These are phyloP conservation scores for Gasterosteus aculeatus DNA, from an alignment of 2,113 vertebrate genomes.

Conservation along the genomic window DNA sequence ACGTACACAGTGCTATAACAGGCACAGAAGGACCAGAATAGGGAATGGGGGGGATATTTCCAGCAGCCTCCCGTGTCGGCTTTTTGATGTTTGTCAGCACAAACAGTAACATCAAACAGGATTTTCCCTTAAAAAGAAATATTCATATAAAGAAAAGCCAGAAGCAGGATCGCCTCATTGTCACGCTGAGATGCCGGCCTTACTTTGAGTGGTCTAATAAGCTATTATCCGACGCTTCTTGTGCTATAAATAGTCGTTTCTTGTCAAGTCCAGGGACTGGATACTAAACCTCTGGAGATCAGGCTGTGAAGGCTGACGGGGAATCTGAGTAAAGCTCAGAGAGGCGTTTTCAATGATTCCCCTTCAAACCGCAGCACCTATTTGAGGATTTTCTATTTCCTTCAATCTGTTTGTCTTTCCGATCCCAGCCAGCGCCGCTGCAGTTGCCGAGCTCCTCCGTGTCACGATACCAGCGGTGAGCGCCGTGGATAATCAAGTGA, in stretches of 20 bases:
- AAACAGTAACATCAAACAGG: constrained; percentile 52
- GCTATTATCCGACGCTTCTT: constrained; percentile 57
- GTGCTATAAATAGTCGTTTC: constrained; percentile 62
- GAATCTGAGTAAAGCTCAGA: constrained; percentile 47
- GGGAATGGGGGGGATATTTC: constrained; percentile 2
- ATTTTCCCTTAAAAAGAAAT: constrained; percentile 50
- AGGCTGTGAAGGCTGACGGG: constrained; percentile 54
- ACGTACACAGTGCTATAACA: constrained; percentile 35
- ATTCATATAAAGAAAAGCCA: constrained; percentile 23
- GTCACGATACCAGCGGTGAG: constrained; percentile 49
- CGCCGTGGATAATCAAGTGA: constrained; percentile 47
- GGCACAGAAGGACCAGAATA: background rate
- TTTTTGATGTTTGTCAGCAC: constrained; percentile 53
- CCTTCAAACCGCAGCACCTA: constrained; percentile 43
- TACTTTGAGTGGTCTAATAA: constrained; percentile 56
- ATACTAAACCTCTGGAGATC: constrained; percentile 63
- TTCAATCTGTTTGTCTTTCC: constrained; percentile 42
- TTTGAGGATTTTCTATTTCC: constrained; percentile 55
- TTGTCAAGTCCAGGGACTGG: constrained; percentile 69
- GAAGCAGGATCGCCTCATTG: constrained; percentile 39
- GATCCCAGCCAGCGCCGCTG: background rate
- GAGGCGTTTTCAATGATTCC: constrained; percentile 54
- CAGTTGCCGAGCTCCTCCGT: constrained; percentile 33
- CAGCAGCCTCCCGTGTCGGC: constrained; percentile 34
- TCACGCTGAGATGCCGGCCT: constrained; percentile 32